Percentiles rank a stretch among this genome's conserved stretches.
These are phyloP conservation scores for Buathra laborator DNA, from an alignment of 2,888 invertebrate species.

Conservation along the genomic window DNA sequence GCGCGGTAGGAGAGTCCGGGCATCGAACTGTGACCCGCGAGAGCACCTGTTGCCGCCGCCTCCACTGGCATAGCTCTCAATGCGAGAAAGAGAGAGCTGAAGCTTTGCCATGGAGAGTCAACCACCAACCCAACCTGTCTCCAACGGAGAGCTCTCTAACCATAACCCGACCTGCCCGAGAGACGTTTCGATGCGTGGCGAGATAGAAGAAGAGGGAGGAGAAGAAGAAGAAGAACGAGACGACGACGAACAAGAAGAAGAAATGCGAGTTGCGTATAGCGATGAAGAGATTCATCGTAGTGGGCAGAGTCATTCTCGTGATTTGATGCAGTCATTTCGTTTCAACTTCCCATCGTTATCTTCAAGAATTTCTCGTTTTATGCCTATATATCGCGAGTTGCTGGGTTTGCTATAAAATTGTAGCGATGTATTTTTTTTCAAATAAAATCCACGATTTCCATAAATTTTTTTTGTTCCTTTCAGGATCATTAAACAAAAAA, in stretches of 20 bases:
- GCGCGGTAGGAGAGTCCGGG: constrained; percentile 71
- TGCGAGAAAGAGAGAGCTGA: constrained; percentile 61
- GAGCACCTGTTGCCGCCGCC: constrained; percentile 83
- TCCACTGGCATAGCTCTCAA: constrained; percentile 74
- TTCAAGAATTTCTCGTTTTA: too few species aligned
- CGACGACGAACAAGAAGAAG: constrained; percentile 38
- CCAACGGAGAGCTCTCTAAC: constrained; percentile 51
- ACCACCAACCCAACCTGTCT: constrained; percentile 60
- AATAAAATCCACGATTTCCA: too few species aligned
- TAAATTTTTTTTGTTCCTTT: too few species aligned
- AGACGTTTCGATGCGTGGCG: constrained; percentile 67
- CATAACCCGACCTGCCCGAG: constrained; percentile 67
- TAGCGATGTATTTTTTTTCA: too few species aligned
- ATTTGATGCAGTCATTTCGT: not conserved
- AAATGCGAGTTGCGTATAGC: constrained; percentile 58
- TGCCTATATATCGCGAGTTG: too few species aligned
- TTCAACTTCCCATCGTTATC: too few species aligned
- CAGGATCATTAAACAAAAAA: too few species aligned
- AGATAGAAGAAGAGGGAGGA: constrained; percentile 50
- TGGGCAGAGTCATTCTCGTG: constrained; percentile 2
- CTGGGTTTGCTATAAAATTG: too few species aligned
- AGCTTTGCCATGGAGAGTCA: constrained; percentile 61
- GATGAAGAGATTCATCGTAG: constrained; percentile 69
- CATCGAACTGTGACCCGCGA: constrained; percentile 82
- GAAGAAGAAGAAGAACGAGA: constrained; percentile 30